Percentiles rank a stretch among this genome's conserved stretches.
Conservation (phyloP, 92 coral and sea anemone genomes). For the Palythoa grandiflora region DNA sequence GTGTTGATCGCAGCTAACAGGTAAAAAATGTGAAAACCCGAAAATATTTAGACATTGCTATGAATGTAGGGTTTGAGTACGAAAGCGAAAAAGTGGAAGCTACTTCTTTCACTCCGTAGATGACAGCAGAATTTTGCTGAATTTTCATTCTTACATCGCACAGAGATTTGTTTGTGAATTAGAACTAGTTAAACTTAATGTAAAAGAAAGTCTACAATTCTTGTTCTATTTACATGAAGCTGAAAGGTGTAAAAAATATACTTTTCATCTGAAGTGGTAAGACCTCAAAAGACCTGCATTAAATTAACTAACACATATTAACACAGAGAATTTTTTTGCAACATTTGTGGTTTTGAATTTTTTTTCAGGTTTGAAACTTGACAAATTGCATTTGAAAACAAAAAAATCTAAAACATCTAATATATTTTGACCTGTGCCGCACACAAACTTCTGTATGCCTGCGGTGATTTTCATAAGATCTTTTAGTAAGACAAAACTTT, state of each 20-base stretch:
- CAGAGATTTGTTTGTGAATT: not conserved
- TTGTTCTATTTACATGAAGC: not conserved
- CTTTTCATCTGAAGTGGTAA: slow-evolving; percentile 8
- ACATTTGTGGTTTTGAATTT: not conserved
- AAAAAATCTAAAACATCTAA: not conserved
- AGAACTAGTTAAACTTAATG: not conserved
- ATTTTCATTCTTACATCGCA: not conserved
- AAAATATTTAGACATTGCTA: not conserved
- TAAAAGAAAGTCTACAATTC: not conserved
- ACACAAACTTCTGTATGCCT: not conserved
- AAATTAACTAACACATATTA: not conserved
- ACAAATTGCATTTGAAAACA: not conserved
- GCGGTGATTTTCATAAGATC: not conserved
- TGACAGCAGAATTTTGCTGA: not conserved
- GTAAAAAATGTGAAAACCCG: not conserved
- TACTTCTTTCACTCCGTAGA: slow-evolving; percentile 5
- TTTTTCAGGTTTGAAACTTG: not conserved
- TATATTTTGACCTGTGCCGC: not conserved
- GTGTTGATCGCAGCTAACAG: not conserved
- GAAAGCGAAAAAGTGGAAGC: not conserved
- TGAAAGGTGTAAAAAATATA: not conserved
- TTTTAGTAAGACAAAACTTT: not conserved
- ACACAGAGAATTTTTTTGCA: too few relatives aligned
- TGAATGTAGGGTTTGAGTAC: not conserved
- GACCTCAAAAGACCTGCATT: slow-evolving; percentile 23